Evolutionary conservation across 2,888 invertebrate genomes (phyloP), one percentile per base, ranked within the genome.

Genomic region (Diabrotica balteata): DNA sequence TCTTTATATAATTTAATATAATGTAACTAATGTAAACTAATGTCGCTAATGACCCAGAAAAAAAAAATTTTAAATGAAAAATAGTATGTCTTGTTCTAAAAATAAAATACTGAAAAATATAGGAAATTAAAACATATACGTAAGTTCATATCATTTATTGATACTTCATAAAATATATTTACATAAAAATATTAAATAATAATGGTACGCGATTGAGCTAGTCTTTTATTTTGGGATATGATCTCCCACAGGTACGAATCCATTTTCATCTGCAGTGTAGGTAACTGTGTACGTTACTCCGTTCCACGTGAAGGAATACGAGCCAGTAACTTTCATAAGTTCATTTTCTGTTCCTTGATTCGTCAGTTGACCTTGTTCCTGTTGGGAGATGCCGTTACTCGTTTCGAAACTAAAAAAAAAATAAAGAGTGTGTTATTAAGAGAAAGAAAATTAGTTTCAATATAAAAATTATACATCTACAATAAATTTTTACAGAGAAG

Each of bases 311-410:
- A 88, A 91, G 0, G 88, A 86, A 79, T 89, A 88, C 8, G 87
- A 86, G 45, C 90, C 90, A 44, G 85, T 86, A n/a, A 90, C 87
- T n/a, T 86, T 85, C 54, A 90, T 86, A 44, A 88, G 86, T 77
- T 89, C 88, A 68, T 90, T 87, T 55, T 90, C 90, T 1, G 87
- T 87, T 8, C 90, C 89, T 2, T 87, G 86, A 80, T 90, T 90
- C 70, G 85, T 84, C 61, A 91, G 81, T 55, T 85, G 84, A 0
- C 87, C 91, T 77, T 88, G 86, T 79, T 91, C 91, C 70, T 87
- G 85, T 11, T 90, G 86, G 8, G 88, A 86, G 7, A 87, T 87
- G 43, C 90, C 90, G 75, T 90, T 90, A 76, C 90, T 90, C 4
- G 90, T 88, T 75, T 90, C 89, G 73, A 86, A 90, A 55, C 90